Conservation (phyloP, 2,888 invertebrate species). For the Sphaeridia pumilis region DNA sequence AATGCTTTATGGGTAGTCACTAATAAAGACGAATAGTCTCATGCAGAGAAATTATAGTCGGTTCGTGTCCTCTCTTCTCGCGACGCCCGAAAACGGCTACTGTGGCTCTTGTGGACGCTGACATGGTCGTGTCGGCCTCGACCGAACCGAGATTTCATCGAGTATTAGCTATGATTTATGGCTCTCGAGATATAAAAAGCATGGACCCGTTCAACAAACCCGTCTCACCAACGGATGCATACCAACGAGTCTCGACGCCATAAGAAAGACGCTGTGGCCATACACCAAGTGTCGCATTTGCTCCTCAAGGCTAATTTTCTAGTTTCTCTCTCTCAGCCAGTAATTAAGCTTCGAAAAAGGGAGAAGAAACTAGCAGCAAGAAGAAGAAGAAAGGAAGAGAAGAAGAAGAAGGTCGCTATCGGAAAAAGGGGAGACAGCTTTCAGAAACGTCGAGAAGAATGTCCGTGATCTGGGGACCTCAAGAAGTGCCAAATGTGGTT, state of each 20-base stretch:
- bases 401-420: conserved; percentile 12
- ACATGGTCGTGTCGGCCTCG: neutral
- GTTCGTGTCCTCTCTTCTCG: too few relatives aligned
- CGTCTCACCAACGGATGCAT: neutral
- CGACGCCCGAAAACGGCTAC: too few relatives aligned
- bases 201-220: too few relatives aligned
- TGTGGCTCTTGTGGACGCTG: too few relatives aligned
- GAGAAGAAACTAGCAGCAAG: neutral
- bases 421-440: conserved; percentile 14
- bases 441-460: conserved; percentile 5
- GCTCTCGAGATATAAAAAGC: neutral
- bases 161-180: neutral
- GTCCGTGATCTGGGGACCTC: too few relatives aligned
- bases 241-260: too few relatives aligned
- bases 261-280: too few relatives aligned
- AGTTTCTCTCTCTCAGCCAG: neutral
- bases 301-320: too few relatives aligned
- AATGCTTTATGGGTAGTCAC: neutral
- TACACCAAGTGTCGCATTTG: too few relatives aligned
- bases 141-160: neutral
- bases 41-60: neutral
- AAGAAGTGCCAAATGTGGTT: too few relatives aligned
- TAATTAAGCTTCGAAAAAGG: neutral
- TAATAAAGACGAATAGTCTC: neutral
- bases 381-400: conserved; percentile 6